These are phyloP conservation scores for Amphipoea lucens DNA, from an alignment of 2,888 invertebrate species.

Conservation along the genomic window DNA sequence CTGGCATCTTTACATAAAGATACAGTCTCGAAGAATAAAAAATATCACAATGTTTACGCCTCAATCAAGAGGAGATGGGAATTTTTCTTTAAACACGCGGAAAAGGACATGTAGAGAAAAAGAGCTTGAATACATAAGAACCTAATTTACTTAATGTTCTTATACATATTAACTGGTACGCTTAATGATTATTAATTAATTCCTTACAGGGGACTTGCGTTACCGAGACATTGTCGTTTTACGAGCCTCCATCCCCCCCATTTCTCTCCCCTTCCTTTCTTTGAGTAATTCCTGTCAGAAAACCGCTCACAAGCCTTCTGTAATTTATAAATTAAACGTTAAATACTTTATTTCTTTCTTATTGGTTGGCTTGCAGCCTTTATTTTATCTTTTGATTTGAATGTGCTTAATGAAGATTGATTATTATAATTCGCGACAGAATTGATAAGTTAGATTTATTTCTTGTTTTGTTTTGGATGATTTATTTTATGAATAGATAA, in stretches of 20 bases:
- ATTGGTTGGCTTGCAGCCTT: constrained; percentile 33
- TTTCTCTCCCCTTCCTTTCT: constrained; percentile 20
- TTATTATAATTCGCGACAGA: constrained; percentile 27
- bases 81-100: not conserved
- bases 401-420: constrained; percentile 36
- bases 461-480: not conserved
- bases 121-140: constrained; percentile 27
- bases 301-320: constrained; percentile 56
- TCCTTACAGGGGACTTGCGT: constrained; percentile 48
- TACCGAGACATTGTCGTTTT: constrained; percentile 58
- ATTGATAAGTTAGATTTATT: constrained; percentile 25
- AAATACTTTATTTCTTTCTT: constrained; percentile 45
- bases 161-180: constrained; percentile 50
- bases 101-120: constrained; percentile 16
- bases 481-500: constrained; percentile 3
- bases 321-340: constrained; percentile 62
- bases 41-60: not conserved
- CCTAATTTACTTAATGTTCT: constrained; percentile 44
- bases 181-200: constrained; percentile 66
- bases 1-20: too few relatives aligned
- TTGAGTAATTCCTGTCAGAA: constrained; percentile 53
- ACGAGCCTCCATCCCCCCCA: not conserved
- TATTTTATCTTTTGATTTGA: constrained; percentile 40
- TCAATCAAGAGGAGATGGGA: not conserved
- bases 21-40: not conserved